phyloP scores from a whole-genome alignment of 2,113 vertebrate species.

The Ophiodon elongatus region DNA sequence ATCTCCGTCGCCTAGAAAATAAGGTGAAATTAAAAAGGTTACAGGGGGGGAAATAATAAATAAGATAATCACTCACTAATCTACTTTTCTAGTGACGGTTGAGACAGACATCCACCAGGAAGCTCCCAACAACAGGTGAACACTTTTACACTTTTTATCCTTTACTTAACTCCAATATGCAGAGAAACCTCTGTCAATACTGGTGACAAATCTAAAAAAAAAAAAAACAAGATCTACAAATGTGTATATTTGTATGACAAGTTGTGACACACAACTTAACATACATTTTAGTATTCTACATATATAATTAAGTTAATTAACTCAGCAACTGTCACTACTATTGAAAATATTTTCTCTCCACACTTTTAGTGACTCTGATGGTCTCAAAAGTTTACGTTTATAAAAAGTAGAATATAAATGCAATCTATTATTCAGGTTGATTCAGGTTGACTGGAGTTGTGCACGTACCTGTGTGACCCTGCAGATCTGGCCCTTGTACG shows the following conservation, averaged over 20 bases:
- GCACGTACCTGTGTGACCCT: conserved; percentile 89
- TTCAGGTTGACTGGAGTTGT: neutral
- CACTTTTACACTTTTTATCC: neutral
- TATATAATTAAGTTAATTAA: neutral
- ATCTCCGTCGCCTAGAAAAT: conserved; percentile 92
- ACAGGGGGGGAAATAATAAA: neutral
- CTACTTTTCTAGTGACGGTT: neutral
- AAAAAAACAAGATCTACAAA: neutral
- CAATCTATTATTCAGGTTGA: neutral
- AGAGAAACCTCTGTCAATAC: neutral
- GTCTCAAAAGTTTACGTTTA: neutral
- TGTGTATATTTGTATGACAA: too few relatives aligned
- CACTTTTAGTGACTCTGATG: neutral
- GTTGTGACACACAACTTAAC: too few relatives aligned
- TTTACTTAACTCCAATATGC: neutral
- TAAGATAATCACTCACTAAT: neutral
- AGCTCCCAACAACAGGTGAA: neutral
- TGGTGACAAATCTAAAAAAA: neutral
- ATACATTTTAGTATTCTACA: neutral
- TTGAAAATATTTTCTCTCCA: neutral
- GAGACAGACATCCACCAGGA: neutral
- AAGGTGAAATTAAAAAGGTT: neutral
- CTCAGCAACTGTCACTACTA: neutral
- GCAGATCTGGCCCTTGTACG: conserved; percentile 95
- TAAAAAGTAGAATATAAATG: neutral